Conservation (phyloP, 2,888 invertebrate genomes). For the Carterocephalus palaemon region DNA sequence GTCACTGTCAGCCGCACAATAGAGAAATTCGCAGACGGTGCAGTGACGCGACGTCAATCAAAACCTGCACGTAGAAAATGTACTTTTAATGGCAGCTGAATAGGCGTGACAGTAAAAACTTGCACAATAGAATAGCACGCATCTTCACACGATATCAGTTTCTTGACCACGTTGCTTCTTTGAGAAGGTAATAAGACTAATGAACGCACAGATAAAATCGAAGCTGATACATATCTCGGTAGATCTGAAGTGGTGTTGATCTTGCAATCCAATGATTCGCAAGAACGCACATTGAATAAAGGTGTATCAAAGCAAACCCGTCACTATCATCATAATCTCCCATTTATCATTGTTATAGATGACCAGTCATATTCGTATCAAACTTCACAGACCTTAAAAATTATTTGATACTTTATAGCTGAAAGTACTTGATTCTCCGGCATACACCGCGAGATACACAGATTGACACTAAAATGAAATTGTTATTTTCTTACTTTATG, state of each 20-base stretch:
- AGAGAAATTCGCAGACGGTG: constrained; percentile 47
- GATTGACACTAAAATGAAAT: too few relatives aligned
- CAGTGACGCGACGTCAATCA: constrained; percentile 48
- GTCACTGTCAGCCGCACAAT: constrained; percentile 42
- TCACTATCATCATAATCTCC: too few relatives aligned
- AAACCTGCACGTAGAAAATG: constrained; percentile 45
- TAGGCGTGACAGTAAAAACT: constrained; percentile 11
- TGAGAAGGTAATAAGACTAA: constrained; percentile 15
- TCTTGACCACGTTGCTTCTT: constrained; percentile 19
- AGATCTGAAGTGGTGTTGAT: constrained; percentile 5
- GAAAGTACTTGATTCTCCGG: too few relatives aligned
- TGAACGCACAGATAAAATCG: constrained; percentile 17
- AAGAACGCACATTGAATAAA: background rate
- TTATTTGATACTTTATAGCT: too few relatives aligned
- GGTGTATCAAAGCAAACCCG: background rate
- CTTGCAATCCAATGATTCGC: constrained; percentile 1
- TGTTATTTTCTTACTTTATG: too few relatives aligned
- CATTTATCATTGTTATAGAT: too few relatives aligned
- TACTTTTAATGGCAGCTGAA: constrained; percentile 48
- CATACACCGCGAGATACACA: too few relatives aligned
- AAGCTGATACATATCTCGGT: constrained; percentile 11
- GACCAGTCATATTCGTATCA: too few relatives aligned
- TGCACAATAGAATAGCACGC: constrained; percentile 23
- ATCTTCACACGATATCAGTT: constrained; percentile 26
- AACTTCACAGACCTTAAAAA: too few relatives aligned